Evolutionary conservation across 2,888 invertebrate species (phyloP).

Genomic region (Amaurobius ferox): DNA sequence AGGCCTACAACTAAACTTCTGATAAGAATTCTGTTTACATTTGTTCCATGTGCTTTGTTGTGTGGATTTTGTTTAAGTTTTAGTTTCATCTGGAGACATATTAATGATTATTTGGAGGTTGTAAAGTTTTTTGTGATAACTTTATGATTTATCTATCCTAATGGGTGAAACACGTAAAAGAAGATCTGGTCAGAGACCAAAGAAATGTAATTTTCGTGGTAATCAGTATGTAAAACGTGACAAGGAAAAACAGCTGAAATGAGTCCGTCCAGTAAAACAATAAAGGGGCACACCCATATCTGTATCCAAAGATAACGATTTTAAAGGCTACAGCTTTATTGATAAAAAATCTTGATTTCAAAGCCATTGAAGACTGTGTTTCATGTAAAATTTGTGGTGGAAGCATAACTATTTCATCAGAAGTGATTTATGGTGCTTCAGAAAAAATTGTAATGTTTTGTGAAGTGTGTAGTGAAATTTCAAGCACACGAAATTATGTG

Average conservation of each 20-base stretch:
- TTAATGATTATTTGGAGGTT: too few relatives aligned
- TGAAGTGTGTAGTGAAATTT: too few relatives aligned
- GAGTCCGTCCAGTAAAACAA: not conserved
- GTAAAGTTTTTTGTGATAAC: not conserved
- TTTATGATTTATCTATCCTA: not conserved
- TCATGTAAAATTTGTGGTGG: too few relatives aligned
- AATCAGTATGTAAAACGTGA: too few relatives aligned
- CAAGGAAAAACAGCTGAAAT: too few relatives aligned
- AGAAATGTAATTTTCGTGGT: too few relatives aligned
- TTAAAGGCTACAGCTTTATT: too few relatives aligned
- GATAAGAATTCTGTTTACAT: not conserved
- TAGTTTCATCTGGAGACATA: too few relatives aligned
- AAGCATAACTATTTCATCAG: too few relatives aligned
- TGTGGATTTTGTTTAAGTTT: not conserved
- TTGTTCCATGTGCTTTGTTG: not conserved
- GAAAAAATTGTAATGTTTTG: too few relatives aligned
- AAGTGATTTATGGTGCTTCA: too few relatives aligned
- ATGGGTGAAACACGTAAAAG: not conserved
- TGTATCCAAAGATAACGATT: not conserved
- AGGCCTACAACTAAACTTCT: not conserved
- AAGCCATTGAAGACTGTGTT: not conserved
- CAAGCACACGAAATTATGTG: not conserved
- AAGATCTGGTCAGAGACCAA: not conserved
- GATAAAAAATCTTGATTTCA: slow-evolving; percentile 5
- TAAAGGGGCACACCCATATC: not conserved